Conservation (phyloP, 2,113 vertebrate species). For the Ramphastos sulfuratus region DNA sequence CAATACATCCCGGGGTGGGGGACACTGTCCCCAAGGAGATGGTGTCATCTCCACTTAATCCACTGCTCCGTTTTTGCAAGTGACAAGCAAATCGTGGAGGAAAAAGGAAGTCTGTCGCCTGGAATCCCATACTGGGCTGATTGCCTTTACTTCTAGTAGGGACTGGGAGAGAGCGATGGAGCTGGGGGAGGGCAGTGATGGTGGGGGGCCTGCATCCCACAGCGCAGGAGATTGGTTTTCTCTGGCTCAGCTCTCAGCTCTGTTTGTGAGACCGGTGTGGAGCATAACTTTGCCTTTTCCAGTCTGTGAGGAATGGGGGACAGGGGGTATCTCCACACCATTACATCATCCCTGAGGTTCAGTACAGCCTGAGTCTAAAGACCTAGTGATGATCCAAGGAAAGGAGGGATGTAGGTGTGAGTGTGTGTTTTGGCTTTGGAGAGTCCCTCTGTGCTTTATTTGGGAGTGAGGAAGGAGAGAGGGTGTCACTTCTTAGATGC, state of each 20-base stretch:
- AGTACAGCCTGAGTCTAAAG: not conserved
- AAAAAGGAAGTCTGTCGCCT: conserved; percentile 62
- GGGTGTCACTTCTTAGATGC: not conserved
- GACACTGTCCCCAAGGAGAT: conserved; percentile 45
- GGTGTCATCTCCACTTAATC: conserved; percentile 59
- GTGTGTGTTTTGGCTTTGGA: not conserved
- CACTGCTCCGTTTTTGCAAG: conserved; percentile 27
- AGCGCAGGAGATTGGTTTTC: not conserved
- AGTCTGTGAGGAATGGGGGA: not conserved
- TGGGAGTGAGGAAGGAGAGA: not conserved
- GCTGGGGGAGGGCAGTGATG: not conserved
- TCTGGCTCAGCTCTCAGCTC: not conserved
- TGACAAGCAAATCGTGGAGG: conserved; percentile 44
- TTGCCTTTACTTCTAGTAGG: conserved; percentile 37
- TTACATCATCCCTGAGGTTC: conserved; percentile 10
- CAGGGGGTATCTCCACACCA: not conserved
- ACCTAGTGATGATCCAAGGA: not conserved
- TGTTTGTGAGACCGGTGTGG: not conserved
- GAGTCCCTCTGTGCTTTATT: not conserved
- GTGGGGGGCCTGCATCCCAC: not conserved
- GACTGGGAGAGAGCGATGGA: conserved; percentile 34
- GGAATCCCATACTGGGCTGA: conserved; percentile 64
- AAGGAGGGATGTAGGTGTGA: not conserved
- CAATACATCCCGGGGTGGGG: not conserved
- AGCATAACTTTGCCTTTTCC: conserved; percentile 31